phyloP scores from a whole-genome alignment of 2,113 vertebrate species.

The Otus sunia region DNA sequence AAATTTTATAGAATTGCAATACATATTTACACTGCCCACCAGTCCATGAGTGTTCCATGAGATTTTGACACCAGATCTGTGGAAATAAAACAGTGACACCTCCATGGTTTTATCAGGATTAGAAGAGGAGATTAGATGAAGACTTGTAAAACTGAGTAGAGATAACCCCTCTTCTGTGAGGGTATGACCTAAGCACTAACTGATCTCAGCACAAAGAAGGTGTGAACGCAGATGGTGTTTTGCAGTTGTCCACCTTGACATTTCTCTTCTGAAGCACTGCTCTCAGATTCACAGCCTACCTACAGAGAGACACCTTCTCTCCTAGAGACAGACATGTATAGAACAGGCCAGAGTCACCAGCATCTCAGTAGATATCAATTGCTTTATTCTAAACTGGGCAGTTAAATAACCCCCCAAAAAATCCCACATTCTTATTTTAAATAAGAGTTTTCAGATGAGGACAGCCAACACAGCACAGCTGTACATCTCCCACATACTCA shows the following conservation, averaged over 20 bases:
- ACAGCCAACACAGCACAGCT: not conserved
- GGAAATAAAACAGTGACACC: not conserved
- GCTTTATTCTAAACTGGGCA: not conserved
- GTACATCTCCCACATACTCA: too few species aligned
- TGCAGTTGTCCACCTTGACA: not conserved
- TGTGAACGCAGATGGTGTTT: not conserved
- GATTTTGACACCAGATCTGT: not conserved
- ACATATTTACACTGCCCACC: not conserved
- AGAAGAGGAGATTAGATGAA: not conserved
- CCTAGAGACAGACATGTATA: accelerated
- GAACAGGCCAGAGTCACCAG: not conserved
- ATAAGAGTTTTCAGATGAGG: not conserved
- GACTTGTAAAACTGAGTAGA: not conserved
- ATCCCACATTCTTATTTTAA: not conserved
- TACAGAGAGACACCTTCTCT: not conserved
- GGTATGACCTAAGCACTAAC: too few species aligned
- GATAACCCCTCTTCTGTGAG: not conserved
- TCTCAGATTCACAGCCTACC: not conserved
- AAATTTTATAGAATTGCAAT: not conserved
- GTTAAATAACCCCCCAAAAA: not conserved
- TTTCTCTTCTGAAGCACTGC: not conserved
- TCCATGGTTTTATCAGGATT: not conserved
- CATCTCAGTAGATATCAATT: not conserved
- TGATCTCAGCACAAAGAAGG: not conserved
- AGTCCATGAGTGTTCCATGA: accelerated